A percentile compares a stretch with the other conserved stretches of the same genome.
Conservation (phyloP, 2,888 invertebrate genomes). For the Stenichneumon culpator region DNA sequence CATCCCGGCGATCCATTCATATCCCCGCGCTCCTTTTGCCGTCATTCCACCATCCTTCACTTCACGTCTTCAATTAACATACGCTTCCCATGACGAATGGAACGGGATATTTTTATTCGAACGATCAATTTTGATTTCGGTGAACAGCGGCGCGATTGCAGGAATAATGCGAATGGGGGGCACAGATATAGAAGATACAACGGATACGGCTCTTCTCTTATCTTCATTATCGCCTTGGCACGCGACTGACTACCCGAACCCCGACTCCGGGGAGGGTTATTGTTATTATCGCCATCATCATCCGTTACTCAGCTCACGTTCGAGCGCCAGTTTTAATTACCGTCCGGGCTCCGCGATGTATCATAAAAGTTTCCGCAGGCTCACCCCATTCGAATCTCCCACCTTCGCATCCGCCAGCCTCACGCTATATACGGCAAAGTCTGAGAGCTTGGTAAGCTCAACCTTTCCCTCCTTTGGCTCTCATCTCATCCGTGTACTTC, state of each 20-base stretch:
- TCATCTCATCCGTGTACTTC: conserved; percentile 6
- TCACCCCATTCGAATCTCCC: conserved; percentile 59
- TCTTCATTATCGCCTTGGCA: conserved; percentile 69
- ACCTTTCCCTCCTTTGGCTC: background rate
- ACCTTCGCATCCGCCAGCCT: conserved; percentile 35
- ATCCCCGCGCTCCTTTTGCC: conserved; percentile 6
- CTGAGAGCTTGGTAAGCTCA: conserved; percentile 3
- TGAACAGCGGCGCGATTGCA: background rate
- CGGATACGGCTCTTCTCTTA: conserved; percentile 62
- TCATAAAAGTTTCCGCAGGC: conserved; percentile 75
- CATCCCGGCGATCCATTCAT: background rate
- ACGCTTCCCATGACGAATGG: background rate
- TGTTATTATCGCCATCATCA: conserved; percentile 72
- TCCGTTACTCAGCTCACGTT: conserved; percentile 74
- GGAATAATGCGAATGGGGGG: background rate
- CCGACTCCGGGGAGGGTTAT: conserved; percentile 49
- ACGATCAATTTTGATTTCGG: conserved; percentile 56
- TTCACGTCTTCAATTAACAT: background rate
- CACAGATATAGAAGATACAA: background rate
- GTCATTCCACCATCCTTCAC: background rate
- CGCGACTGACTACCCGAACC: conserved; percentile 57
- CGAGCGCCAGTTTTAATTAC: conserved; percentile 77
- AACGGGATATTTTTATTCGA: conserved; percentile 37
- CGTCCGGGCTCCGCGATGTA: conserved; percentile 72
- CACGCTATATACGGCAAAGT: background rate